phyloP scores from a whole-genome alignment of 2,888 invertebrate genomes.

The Phyllotreta striolata region DNA sequence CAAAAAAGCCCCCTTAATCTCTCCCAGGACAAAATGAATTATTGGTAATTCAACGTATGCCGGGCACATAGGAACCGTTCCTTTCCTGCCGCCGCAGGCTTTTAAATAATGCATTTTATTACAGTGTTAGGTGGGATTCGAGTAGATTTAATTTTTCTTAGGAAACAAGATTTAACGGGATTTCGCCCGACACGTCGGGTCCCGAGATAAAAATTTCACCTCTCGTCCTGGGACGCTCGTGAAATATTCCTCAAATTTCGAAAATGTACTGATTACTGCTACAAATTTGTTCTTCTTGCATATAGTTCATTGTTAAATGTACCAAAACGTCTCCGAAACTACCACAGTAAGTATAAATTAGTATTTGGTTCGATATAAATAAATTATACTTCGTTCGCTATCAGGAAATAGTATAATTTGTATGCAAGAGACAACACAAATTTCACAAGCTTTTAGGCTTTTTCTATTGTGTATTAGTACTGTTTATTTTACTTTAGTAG shows the following conservation, averaged over 20 bases:
- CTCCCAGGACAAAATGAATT: constrained; percentile 24
- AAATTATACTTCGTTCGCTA: too few species aligned
- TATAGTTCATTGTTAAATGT: too few species aligned
- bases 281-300: neutral
- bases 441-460: too few species aligned
- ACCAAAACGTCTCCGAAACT: too few species aligned
- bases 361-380: too few species aligned
- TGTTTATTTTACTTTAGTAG: too few species aligned
- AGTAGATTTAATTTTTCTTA: constrained; percentile 20
- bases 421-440: too few species aligned
- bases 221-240: neutral
- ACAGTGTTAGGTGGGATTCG: constrained; percentile 8
- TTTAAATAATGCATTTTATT: constrained; percentile 24
- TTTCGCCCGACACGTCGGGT: constrained; percentile 7
- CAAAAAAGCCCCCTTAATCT: constrained; percentile 20
- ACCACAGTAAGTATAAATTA: too few species aligned
- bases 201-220: neutral
- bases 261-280: constrained; percentile 2
- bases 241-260: constrained; percentile 1
- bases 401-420: too few species aligned
- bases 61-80: constrained; percentile 17
- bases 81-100: constrained; percentile 18
- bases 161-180: constrained; percentile 12
- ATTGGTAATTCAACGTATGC: constrained; percentile 24
- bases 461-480: too few species aligned